Base-by-base conservation (phyloP, 2,888 invertebrate genomes). In the Plagiodera versicolora region DNA sequence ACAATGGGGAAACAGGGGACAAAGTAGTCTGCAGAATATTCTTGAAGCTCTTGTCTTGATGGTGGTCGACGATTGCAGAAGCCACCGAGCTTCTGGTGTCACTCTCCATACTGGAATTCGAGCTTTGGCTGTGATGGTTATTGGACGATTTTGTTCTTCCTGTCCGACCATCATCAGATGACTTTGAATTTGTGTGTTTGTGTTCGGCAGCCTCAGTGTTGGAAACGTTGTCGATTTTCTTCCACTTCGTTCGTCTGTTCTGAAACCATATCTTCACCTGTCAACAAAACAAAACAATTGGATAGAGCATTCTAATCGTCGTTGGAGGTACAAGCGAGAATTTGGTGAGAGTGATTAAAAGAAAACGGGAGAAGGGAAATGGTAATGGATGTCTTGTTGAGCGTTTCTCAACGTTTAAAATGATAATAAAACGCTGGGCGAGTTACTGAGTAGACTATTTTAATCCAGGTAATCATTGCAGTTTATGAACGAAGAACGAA, bases 261-360 rank as follows among this genome's bases (percentile, higher is more conserved):
- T 93, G 93, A 80, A 94, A 94, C 93, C 93, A 93, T 69, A 93
- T 93, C 82, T 93, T 93, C 72, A 93, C 92, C 92, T 93, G 86
- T 3, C 2, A 39, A 39, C 39, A n/a, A 39, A 14, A 39, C 14
- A 39, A 39, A 39, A 24, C 6, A n/a, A n/a, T n/a, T n/a, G n/a
- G n/a, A n/a, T n/a, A n/a, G n/a, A n/a, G n/a, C n/a, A n/a, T n/a
- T n/a, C n/a, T n/a, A n/a, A n/a, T n/a, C n/a, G n/a, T n/a, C n/a
- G n/a, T n/a, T n/a, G n/a, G n/a, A n/a, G n/a, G n/a, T n/a, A n/a
- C n/a, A n/a, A n/a, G n/a, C 10, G 10, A 11, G 11, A 32, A 32
- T 32, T 9, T 32, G 10, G 10, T 32, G 32, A 9, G 11, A 32
- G 11, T 32, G 32, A 32, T 11, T 9, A 32, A 9, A 9, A 11